Conservation (phyloP, 23 tunicate species). For the Diplosoma virens region DNA sequence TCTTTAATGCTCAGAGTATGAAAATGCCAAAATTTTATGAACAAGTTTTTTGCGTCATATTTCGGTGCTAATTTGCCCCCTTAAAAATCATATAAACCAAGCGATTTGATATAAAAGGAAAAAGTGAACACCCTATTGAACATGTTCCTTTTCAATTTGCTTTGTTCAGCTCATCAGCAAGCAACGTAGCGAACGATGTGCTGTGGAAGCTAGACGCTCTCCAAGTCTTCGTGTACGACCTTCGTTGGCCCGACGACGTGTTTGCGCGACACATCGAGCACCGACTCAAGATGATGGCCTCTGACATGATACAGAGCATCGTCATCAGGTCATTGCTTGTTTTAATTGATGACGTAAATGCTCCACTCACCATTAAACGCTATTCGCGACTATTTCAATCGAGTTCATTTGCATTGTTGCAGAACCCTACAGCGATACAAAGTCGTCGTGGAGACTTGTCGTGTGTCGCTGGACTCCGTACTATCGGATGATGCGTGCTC, state of each 20-base stretch:
- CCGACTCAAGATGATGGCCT: constrained; percentile 79
- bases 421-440: constrained; percentile 73
- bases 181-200: constrained; percentile 61
- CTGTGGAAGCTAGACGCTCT: constrained; percentile 92
- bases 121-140: too few relatives aligned
- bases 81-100: too few relatives aligned
- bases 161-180: constrained; percentile 6
- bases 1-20: too few relatives aligned
- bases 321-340: constrained; percentile 50
- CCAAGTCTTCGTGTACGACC: constrained; percentile 77
- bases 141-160: not conserved
- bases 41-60: too few relatives aligned
- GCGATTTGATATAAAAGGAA: too few relatives aligned
- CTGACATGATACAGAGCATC: constrained; percentile 91
- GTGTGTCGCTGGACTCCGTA: constrained; percentile 53
- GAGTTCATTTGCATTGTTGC: too few relatives aligned
- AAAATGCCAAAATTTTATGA: too few relatives aligned
- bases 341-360: not conserved
- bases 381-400: too few relatives aligned
- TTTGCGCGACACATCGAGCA: constrained; percentile 91
- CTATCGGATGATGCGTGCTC: constrained; percentile 46
- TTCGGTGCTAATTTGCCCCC: too few relatives aligned
- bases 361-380: not conserved
- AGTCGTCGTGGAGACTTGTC: constrained; percentile 27
- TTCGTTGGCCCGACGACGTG: constrained; percentile 88